These are phyloP conservation scores for Dryoscopus gambensis DNA, from an alignment of 2,113 vertebrate species.

Conservation along the genomic window DNA sequence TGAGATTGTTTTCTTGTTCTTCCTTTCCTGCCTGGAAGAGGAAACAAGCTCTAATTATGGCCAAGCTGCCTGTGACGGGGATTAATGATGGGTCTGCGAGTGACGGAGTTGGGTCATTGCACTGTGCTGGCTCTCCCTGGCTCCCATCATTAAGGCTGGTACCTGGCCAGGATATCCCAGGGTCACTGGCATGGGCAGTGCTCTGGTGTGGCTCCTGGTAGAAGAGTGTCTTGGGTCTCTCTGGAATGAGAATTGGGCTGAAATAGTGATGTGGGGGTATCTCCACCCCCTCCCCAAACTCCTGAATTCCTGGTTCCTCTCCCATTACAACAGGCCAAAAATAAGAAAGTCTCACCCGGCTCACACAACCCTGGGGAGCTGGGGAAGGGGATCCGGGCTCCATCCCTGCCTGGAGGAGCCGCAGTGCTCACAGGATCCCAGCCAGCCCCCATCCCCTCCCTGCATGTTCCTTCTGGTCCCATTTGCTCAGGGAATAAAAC, in stretches of 20 bases:
- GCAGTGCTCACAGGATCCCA: not conserved
- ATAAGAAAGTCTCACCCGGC: rapidly evolving
- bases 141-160: not conserved
- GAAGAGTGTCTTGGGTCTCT: not conserved
- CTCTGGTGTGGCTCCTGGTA: not conserved
- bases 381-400: not conserved
- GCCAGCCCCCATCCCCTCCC: no score
- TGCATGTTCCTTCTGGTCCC: rapidly evolving
- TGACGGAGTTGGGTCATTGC: rapidly evolving
- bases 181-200: not conserved
- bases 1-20: not conserved
- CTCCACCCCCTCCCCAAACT: not conserved
- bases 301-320: not conserved
- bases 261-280: not conserved
- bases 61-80: not conserved
- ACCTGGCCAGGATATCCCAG: not conserved
- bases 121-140: not conserved
- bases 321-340: not conserved
- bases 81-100: not conserved
- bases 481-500: not conserved
- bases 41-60: not conserved
- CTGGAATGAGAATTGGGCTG: not conserved
- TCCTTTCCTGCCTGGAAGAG: not conserved
- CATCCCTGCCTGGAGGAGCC: not conserved
- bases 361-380: not conserved